Conservation (phyloP, 2,113 vertebrate species). For the Coregonus clupeaformis region DNA sequence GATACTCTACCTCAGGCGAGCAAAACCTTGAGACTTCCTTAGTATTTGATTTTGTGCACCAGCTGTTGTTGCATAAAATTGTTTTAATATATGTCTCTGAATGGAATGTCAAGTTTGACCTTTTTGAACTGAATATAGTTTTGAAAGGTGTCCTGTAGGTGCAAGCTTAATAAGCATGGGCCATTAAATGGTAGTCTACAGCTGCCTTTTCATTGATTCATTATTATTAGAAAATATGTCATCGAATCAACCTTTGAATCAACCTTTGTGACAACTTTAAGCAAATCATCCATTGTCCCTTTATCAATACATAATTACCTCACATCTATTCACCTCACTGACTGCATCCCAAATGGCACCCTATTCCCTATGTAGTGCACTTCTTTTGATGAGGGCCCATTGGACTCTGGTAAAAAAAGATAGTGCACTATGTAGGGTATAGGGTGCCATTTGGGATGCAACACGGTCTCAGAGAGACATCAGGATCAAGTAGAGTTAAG, state of each 20-base stretch:
- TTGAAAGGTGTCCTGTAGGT: neutral
- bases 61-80: too few species aligned
- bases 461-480: neutral
- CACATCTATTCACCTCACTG: constrained; percentile 10
- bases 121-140: neutral
- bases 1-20: too few species aligned
- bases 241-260: neutral
- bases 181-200: neutral
- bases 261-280: constrained; percentile 12
- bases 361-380: too few species aligned
- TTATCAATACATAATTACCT: constrained; percentile 28
- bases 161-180: too few species aligned
- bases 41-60: too few species aligned
- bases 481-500: constrained; percentile 15
- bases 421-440: too few species aligned
- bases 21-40: too few species aligned
- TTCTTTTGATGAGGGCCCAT: too few species aligned
- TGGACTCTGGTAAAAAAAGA: too few species aligned
- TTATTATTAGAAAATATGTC: constrained; percentile 12
- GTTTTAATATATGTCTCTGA: neutral
- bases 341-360: too few species aligned
- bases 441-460: too few species aligned
- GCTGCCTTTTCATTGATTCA: neutral
- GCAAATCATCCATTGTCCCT: constrained; percentile 28
- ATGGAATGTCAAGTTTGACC: neutral